Evolutionary conservation across 2,888 invertebrate species (phyloP), one percentile per base, ranked within the genome.

Genomic region (Acrocera orbiculus): DNA sequence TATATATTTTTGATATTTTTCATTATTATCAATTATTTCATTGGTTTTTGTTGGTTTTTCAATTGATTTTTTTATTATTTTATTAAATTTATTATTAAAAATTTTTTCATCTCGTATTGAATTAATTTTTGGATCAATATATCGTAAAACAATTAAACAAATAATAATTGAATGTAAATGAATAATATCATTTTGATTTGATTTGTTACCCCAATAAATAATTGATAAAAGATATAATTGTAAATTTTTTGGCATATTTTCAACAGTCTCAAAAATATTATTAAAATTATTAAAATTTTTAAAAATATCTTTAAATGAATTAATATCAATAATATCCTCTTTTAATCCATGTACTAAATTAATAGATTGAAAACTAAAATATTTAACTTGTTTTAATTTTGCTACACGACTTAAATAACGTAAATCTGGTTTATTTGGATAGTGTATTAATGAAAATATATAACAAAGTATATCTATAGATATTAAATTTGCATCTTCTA

Each of bases 391-490:
- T 2, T 56, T 55, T 1, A 53, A 46, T 1, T 53, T 46, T 13
- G 51, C 40, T 1, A 53, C 47, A 9, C 60, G 46, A 1, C 56
- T 55, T 4, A 60, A 40, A 35, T 61, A 61, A 1, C 52, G 52
- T 15, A 53, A 51, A n/a, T 42, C 40, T 1, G 40, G 39, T 14
- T 34, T 49, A 2, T 48, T 40, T 4, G 48, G 53, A 24, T 49
- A 41, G 29, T 54, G 49, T 4, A 68, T 36, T 13, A 69, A 38
- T 3, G 56, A 52, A 41, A 64, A 73, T 31, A 74, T 67, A 38
- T 69, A 68, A 44, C 63, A 58, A 24, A 82, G 46, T 40, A 83
- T 69, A 10, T 70, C 66, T 40, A 76, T 49, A 19, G 69, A 65
- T 34, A 70, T 64, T 6, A 64, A 47, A 44, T 71, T 70, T 6